Base-by-base conservation (phyloP, 2,797 vertebrate species). In the Platalea minor region DNA sequence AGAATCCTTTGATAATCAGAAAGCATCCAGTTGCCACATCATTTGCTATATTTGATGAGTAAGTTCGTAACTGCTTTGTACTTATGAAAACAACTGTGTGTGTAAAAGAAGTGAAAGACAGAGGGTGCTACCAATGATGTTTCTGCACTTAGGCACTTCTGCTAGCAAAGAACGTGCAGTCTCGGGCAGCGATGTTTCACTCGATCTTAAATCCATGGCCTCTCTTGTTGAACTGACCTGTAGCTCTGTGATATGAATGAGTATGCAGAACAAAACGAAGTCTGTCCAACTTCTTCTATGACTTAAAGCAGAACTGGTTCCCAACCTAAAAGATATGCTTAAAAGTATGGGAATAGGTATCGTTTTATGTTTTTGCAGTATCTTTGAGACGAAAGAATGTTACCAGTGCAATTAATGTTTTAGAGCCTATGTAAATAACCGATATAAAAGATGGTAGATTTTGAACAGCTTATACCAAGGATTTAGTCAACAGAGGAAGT, bases 1-100 rank as follows among this genome's bases (percentile, higher is more conserved):
- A 98, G 96, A 97, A 37, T 13, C 97, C 96, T 50, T 97, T 99
- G 94, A 97, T 96, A 37, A 97, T 99, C 90, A 98, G 97, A 97
- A 98, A 98, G 87, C 98, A 99, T 94, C 99, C 99, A 0, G 97
- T 99, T 37, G 98, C 98, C n/a, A 98, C 99, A 9, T 99, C 99
- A 2, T 99, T 99, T 97, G 98, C 98, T 35, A 50, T 99, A 87
- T 99, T 99, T 68, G 99, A 99, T 89, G 98, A 99, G 99, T 99
- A 98, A 98, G 99, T 98, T 88, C 15, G 1, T 70, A 86, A 89
- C 23, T 19, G 8, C 68, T 89, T 59, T 59, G 29, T 75, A 43
- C 35, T 54, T 84, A 25, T 0, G 5, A n/a, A 70, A 74, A 63
- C 37, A 79, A 69, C 10, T 19, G 31, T 60, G 43, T 69, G 3